Evolutionary conservation across 2,888 invertebrate species (phyloP).

Genomic region (Drosophila pegasa): DNA sequence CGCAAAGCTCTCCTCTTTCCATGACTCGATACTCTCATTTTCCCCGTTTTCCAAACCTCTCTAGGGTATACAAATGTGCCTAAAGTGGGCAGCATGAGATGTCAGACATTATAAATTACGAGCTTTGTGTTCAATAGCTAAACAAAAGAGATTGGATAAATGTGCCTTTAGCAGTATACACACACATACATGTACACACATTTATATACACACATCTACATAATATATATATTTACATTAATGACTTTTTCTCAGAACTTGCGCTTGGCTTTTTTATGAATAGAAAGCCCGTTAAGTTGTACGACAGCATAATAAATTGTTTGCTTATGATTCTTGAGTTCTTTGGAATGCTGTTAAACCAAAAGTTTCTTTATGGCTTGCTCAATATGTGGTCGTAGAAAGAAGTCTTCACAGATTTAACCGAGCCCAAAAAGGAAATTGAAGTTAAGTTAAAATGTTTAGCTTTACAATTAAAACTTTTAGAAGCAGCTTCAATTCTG

Average conservation of each 20-base stretch:
- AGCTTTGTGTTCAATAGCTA: conserved; percentile 1
- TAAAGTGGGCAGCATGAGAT: background rate
- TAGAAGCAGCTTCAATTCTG: background rate
- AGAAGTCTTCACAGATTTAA: background rate
- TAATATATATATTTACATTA: background rate
- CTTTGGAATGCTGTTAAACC: background rate
- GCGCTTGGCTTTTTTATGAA: background rate
- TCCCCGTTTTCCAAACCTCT: background rate
- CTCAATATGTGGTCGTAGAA: background rate
- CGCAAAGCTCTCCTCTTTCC: no score
- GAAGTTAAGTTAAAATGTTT: background rate
- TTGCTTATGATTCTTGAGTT: background rate
- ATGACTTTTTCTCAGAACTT: background rate
- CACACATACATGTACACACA: background rate
- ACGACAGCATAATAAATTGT: background rate
- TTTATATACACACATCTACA: background rate
- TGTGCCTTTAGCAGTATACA: background rate
- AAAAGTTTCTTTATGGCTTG: background rate
- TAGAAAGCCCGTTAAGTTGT: conserved; percentile 11
- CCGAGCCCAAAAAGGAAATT: background rate
- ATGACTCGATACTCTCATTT: background rate
- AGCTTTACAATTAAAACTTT: background rate
- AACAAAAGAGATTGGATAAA: conserved; percentile 19
- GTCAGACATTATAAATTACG: conserved; percentile 21
- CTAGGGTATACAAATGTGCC: conserved; percentile 9